These are phyloP conservation scores for Hemithea aestivaria DNA, from an alignment of 2,888 invertebrate genomes.

Conservation along the genomic window DNA sequence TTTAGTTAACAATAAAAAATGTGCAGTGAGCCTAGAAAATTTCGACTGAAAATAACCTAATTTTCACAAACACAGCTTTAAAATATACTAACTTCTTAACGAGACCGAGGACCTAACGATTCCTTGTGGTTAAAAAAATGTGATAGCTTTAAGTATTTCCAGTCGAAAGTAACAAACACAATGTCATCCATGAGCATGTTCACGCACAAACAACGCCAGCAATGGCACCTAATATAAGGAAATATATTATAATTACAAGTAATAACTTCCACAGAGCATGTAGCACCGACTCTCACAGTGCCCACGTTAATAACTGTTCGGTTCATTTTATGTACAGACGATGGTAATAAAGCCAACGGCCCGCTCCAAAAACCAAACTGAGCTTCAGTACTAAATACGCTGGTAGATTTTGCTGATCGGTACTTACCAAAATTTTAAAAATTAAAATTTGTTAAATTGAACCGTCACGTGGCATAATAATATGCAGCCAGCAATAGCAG, in stretches of 20 bases:
- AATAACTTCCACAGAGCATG: slow-evolving; percentile 69
- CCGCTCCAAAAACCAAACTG: too few species aligned
- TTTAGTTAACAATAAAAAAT: slow-evolving; percentile 13
- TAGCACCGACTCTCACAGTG: slow-evolving; percentile 67
- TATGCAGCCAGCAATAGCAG: too few species aligned
- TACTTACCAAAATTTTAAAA: too few species aligned
- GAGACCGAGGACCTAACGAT: too few species aligned
- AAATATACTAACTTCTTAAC: too few species aligned
- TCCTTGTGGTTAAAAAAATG: too few species aligned
- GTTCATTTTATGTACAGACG: slow-evolving; percentile 44
- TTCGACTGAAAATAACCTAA: slow-evolving; percentile 41
- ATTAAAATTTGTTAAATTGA: too few species aligned
- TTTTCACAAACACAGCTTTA: too few species aligned
- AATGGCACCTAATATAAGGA: slow-evolving; percentile 9
- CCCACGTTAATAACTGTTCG: slow-evolving; percentile 54
- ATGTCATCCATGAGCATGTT: slow-evolving; percentile 54
- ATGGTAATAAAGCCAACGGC: too few species aligned
- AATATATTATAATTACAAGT: slow-evolving; percentile 21
- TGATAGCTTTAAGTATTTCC: slow-evolving; percentile 41
- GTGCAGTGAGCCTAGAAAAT: slow-evolving; percentile 32
- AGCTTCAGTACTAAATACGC: too few species aligned
- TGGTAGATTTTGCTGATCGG: too few species aligned
- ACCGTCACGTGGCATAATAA: too few species aligned
- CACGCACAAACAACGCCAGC: slow-evolving; percentile 29
- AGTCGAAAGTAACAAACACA: slow-evolving; percentile 42